Evolutionary conservation across 2,113 vertebrate species (phyloP), one percentile per base, ranked within the genome.

Genomic region (Brienomyrus brachyistius): DNA sequence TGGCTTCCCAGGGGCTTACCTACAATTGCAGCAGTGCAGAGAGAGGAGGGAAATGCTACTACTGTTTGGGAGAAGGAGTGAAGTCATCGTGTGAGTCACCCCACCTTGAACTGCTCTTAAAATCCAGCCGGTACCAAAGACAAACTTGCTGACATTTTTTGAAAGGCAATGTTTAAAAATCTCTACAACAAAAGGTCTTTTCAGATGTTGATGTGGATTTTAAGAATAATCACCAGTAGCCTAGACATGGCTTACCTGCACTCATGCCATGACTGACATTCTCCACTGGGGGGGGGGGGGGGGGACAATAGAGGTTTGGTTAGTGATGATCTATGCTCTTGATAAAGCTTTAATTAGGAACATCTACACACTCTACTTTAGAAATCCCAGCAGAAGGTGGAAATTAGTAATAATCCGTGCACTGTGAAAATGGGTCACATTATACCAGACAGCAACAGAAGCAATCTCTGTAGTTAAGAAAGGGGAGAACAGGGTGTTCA

Each of bases 261-360:
- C 95, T 95, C 86, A 95, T 93, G 94, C 90, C 93, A 89, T 84
- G 93, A 91, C 94, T 96, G 74, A 96, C 94, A 89, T 96, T 96
- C 92, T 96, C 96, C 95, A 97, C 96, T 97, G 62, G 17, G 88
- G 88, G 88, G 35, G 1, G 23, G 23, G 45, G 48, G 8, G 23
- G n/a, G 0, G 11, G 3, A 85, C 6, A 85, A 23, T 23, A 77
- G 70, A 9, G 70, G 70, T 43, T 43, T 80, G 35, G 31, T 43
- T 80, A 80, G 15, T 40, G 35, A 43, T 35, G 31, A 35, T 80
- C 74, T 85, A 50, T 48, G 45, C 15, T 27, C 17, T 21, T 21
- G 89, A 45, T 94, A 84, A 56, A 62, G 74, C 89, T 43, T 90
- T 21, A 91, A 80, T 80, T 43, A 84, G 89, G 77, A 3, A 1